A percentile compares a stretch with the other conserved stretches of the same genome.
Evolutionary conservation across 2,888 invertebrate genomes (phyloP).

Genomic region (Epinotia bilunana): DNA sequence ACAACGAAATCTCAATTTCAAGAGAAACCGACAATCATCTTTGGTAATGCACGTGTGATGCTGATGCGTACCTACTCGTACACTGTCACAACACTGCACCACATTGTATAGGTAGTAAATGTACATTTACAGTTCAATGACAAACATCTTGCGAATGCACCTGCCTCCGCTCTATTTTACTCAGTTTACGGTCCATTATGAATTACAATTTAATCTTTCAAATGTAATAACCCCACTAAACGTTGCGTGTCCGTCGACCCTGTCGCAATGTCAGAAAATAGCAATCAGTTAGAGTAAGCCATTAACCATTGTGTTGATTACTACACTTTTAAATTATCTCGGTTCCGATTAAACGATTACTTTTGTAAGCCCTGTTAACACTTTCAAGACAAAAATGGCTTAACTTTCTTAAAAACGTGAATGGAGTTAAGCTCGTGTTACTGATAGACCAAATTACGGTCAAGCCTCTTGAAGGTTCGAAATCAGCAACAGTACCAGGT

Average conservation of each 20-base stretch:
- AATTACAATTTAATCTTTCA: neutral
- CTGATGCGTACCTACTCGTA: no score
- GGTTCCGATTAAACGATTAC: conserved; percentile 28
- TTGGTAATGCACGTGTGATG: no score
- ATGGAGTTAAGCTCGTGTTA: neutral
- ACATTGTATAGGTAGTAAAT: neutral
- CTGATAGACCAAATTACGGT: neutral
- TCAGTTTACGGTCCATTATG: conserved; percentile 1
- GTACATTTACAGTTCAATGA: conserved; percentile 3
- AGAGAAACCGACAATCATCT: no score
- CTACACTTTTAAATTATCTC: conserved; percentile 39
- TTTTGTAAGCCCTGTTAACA: conserved; percentile 21
- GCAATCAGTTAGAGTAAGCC: conserved; percentile 39
- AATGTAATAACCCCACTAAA: neutral
- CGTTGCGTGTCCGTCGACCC: conserved; percentile 23
- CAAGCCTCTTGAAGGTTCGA: no score
- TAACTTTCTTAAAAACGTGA: neutral
- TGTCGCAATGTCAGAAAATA: conserved; percentile 39
- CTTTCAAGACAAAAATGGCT: neutral
- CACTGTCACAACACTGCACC: no score
- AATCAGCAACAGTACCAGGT: neutral
- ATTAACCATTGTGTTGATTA: conserved; percentile 37
- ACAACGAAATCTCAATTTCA: no score
- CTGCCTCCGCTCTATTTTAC: neutral
- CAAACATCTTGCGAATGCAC: conserved; percentile 5